Percentiles rank a stretch among this genome's conserved stretches.
phyloP scores from a whole-genome alignment of 2,797 vertebrate genomes.

The Cercopithecus neglectus region DNA sequence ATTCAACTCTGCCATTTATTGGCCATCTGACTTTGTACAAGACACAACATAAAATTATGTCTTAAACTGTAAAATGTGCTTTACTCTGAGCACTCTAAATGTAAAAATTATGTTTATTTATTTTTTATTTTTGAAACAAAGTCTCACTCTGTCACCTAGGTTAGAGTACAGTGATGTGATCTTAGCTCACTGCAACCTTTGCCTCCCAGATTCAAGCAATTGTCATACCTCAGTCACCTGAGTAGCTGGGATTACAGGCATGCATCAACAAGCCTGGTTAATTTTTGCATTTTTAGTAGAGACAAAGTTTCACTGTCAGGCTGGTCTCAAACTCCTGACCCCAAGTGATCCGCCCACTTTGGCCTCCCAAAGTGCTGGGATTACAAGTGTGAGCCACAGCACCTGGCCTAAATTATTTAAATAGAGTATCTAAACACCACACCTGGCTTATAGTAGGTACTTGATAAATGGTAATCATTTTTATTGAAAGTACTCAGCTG shows the following conservation, averaged over 20 bases:
- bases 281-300: background rate
- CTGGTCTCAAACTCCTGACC: background rate
- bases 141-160: background rate
- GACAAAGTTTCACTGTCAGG: background rate
- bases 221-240: background rate
- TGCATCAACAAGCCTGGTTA: background rate
- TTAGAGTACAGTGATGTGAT: background rate
- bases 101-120: background rate
- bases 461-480: background rate
- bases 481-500: background rate
- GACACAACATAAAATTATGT: background rate
- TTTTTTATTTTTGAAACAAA: background rate
- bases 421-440: background rate
- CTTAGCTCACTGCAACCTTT: background rate
- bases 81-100: background rate
- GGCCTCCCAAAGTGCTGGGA: background rate
- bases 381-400: rapidly evolving
- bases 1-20: background rate
- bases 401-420: background rate
- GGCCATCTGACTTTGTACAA: background rate
- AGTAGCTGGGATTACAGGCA: background rate
- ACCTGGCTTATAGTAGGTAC: background rate
- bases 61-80: background rate
- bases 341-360: background rate
- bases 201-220: background rate